phyloP scores from a whole-genome alignment of 1,140 invertebrate genomes.

The Bacillus rossius region DNA sequence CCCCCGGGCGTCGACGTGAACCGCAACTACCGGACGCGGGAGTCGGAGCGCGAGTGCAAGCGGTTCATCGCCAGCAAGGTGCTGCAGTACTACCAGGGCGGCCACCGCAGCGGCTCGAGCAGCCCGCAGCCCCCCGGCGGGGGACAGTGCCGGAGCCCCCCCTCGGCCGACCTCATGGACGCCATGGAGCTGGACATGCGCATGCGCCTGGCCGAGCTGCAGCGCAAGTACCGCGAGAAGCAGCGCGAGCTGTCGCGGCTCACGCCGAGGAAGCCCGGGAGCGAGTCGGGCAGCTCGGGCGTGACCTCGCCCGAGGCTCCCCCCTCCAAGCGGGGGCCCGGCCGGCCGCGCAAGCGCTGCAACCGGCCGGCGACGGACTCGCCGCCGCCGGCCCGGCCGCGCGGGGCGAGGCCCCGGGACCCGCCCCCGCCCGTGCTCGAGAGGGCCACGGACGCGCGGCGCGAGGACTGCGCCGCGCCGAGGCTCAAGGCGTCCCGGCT shows the following conservation, averaged over 20 bases:
- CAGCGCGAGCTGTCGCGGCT: constrained; percentile 72
- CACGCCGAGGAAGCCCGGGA: constrained; percentile 43
- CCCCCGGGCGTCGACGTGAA: constrained; percentile 15
- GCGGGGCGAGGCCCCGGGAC: constrained; percentile 8
- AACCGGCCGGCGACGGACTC: constrained; percentile 4
- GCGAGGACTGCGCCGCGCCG: constrained; percentile 16
- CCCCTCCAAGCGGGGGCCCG: constrained; percentile 33
- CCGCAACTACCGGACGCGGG: constrained; percentile 42
- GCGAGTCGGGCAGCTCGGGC: not conserved
- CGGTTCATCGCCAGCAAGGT: constrained; percentile 42
- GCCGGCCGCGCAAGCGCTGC: constrained; percentile 36
- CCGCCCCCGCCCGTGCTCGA: constrained; percentile 37
- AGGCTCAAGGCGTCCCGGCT: constrained; percentile 24
- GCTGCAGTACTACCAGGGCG: constrained; percentile 19
- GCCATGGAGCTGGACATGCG: constrained; percentile 74
- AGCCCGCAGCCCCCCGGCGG: constrained; percentile 2
- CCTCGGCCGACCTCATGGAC: constrained; percentile 51
- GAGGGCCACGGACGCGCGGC: constrained; percentile 24
- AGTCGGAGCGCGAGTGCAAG: constrained; percentile 43
- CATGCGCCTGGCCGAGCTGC: constrained; percentile 68
- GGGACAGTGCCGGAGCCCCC: not conserved
- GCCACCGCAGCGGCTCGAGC: constrained; percentile 42
- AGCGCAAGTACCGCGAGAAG: constrained; percentile 71
- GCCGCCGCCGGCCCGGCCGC: not conserved
- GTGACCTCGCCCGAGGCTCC: not conserved